These are phyloP conservation scores for Plagodis dolabraria DNA, from an alignment of 2,888 invertebrate genomes.

Conservation along the genomic window DNA sequence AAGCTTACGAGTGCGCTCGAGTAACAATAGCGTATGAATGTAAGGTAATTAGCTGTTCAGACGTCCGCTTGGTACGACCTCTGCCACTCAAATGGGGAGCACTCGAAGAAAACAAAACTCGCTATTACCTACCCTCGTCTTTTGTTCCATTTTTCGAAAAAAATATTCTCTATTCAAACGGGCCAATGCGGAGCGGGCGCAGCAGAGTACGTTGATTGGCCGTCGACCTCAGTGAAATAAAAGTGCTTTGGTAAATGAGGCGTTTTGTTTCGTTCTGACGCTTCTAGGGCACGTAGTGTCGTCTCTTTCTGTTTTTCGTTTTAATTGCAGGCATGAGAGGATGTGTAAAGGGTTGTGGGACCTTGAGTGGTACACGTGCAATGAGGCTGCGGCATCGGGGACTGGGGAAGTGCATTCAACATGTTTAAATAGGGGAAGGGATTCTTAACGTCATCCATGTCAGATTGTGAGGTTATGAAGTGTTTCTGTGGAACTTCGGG, in stretches of 20 bases:
- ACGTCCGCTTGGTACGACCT: conserved; percentile 71
- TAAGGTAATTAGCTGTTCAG: conserved; percentile 79
- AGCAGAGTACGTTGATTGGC: conserved; percentile 82
- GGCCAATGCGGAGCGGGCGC: conserved; percentile 80
- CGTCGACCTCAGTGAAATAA: conserved; percentile 83
- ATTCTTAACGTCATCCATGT: conserved; percentile 68
- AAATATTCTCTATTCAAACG: conserved; percentile 80
- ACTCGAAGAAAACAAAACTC: conserved; percentile 82
- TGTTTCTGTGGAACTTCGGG: conserved; percentile 19
- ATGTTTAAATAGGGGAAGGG: conserved; percentile 71
- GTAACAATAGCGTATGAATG: conserved; percentile 65
- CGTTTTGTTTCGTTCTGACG: conserved; percentile 67
- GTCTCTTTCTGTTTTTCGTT: conserved; percentile 77
- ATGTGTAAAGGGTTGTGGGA: conserved; percentile 80
- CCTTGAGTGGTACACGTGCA: conserved; percentile 83
- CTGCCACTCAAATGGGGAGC: conserved; percentile 76
- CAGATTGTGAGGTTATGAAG: conserved; percentile 17
- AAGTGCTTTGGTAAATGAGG: conserved; percentile 82
- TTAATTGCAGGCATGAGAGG: conserved; percentile 83
- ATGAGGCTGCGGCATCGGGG: conserved; percentile 58
- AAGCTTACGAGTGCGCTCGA: conserved; percentile 59
- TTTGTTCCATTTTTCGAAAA: conserved; percentile 76
- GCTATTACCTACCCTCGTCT: conserved; percentile 81
- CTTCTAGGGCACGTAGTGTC: conserved; percentile 50
- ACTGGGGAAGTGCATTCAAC: conserved; percentile 67